Conservation (phyloP, 2,797 vertebrate species). For the Scarus forsteni region DNA sequence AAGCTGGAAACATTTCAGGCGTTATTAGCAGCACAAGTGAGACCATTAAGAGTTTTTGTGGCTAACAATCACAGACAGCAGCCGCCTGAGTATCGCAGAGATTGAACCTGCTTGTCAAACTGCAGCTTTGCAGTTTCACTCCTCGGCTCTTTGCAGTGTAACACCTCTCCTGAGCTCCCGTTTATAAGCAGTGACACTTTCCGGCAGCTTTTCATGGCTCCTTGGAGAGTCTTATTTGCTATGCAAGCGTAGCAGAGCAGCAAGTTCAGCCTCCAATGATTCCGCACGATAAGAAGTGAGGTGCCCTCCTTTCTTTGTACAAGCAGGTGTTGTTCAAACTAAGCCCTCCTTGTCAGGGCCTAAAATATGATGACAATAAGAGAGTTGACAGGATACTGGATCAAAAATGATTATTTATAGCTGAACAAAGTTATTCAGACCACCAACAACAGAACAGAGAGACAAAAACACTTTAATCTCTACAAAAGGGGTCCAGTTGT, state of each 20-base stretch:
- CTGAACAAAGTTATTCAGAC: constrained; percentile 45
- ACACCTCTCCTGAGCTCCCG: constrained; percentile 61
- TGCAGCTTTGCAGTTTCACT: constrained; percentile 64
- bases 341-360: constrained; percentile 43
- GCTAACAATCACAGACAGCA: constrained; percentile 71
- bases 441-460: constrained; percentile 44
- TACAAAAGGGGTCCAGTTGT: constrained; percentile 56
- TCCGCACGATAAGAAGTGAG: constrained; percentile 44
- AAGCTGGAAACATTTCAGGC: constrained; percentile 49
- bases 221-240: constrained; percentile 69
- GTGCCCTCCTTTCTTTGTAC: constrained; percentile 51
- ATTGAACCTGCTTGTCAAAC: constrained; percentile 68
- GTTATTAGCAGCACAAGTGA: constrained; percentile 60
- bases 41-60: constrained; percentile 45
- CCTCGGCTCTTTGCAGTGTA: constrained; percentile 39
- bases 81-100: constrained; percentile 55
- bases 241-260: constrained; percentile 68
- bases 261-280: constrained; percentile 60
- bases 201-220: constrained; percentile 70
- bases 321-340: constrained; percentile 61
- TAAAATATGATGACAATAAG: constrained; percentile 54
- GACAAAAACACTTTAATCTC: constrained; percentile 57
- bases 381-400: constrained; percentile 37
- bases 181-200: constrained; percentile 73
- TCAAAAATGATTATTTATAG: constrained; percentile 61